Percentiles rank a stretch among this genome's conserved stretches.
Conservation (phyloP, 2,888 invertebrate genomes). For the Phyto melanocephala region DNA sequence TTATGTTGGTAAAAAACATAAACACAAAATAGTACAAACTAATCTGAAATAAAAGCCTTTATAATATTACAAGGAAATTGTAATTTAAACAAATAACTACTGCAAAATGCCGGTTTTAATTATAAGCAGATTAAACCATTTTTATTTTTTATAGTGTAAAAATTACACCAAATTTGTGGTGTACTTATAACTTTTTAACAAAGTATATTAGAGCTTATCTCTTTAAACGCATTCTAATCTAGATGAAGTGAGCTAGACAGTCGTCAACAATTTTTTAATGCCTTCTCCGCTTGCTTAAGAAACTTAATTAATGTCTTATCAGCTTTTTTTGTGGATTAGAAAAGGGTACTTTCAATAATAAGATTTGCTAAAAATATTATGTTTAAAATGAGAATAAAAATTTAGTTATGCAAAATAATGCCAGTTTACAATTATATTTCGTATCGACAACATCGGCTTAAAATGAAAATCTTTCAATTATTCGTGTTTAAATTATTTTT, state of each 20-base stretch:
- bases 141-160: no score
- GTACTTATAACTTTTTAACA: no score
- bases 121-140: no score
- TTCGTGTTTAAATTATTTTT: background rate
- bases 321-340: conserved; percentile 2
- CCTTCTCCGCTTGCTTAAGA: background rate
- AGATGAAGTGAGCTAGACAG: conserved; percentile 20
- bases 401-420: conserved; percentile 5
- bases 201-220: conserved; percentile 32
- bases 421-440: conserved; percentile 42
- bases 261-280: conserved; percentile 37
- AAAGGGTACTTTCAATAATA: conserved; percentile 9
- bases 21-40: no score
- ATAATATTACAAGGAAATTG: no score
- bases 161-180: no score
- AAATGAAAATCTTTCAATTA: conserved; percentile 23
- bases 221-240: background rate
- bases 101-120: no score
- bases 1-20: no score
- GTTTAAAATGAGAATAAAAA: conserved; percentile 1
- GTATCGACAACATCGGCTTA: conserved; percentile 2
- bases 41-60: no score
- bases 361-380: conserved; percentile 28
- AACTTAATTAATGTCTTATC: conserved; percentile 33
- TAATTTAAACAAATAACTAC: no score